A percentile compares a stretch with the other conserved stretches of the same genome.
Evolutionary conservation across 2,888 invertebrate genomes (phyloP).

Genomic region (Euzetes globulus): DNA sequence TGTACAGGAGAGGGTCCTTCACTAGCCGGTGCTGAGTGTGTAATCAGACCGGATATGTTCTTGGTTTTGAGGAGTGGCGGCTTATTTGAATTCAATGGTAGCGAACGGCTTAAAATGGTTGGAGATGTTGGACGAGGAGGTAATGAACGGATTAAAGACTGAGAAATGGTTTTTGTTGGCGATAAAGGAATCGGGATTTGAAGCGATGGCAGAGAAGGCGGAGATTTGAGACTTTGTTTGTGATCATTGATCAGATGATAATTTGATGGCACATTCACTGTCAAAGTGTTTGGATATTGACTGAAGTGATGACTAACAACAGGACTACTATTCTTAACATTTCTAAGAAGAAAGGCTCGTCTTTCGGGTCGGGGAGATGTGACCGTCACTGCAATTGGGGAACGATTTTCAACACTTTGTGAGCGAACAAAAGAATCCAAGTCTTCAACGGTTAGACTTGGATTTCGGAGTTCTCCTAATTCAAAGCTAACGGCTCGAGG

Average conservation of each 20-base stretch:
- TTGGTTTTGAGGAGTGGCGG: slow-evolving; percentile 74
- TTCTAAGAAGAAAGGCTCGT: slow-evolving; percentile 41
- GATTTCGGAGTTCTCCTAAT: slow-evolving; percentile 53
- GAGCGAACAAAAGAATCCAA: slow-evolving; percentile 35
- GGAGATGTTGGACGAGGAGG: slow-evolving; percentile 31
- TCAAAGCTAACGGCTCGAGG: slow-evolving; percentile 58
- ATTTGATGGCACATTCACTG: slow-evolving; percentile 58
- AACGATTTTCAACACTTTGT: slow-evolving; percentile 37
- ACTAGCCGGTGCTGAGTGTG: slow-evolving; percentile 35
- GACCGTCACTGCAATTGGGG: slow-evolving; percentile 44
- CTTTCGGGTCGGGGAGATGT: slow-evolving; percentile 45
- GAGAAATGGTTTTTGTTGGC: neutral
- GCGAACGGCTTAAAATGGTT: slow-evolving; percentile 41
- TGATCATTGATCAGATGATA: slow-evolving; percentile 17
- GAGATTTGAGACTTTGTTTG: slow-evolving; percentile 19
- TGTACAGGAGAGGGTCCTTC: slow-evolving; percentile 37
- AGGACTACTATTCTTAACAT: slow-evolving; percentile 11
- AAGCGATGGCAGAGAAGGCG: slow-evolving; percentile 29
- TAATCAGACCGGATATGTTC: slow-evolving; percentile 40
- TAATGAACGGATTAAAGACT: slow-evolving; percentile 24
- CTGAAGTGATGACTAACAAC: neutral
- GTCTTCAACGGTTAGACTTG: slow-evolving; percentile 37
- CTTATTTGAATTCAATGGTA: slow-evolving; percentile 51
- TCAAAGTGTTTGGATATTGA: slow-evolving; percentile 52
- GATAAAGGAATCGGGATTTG: slow-evolving; percentile 9